Base-by-base conservation (phyloP, 2,797 vertebrate genomes). In the Staurois parvus region DNA sequence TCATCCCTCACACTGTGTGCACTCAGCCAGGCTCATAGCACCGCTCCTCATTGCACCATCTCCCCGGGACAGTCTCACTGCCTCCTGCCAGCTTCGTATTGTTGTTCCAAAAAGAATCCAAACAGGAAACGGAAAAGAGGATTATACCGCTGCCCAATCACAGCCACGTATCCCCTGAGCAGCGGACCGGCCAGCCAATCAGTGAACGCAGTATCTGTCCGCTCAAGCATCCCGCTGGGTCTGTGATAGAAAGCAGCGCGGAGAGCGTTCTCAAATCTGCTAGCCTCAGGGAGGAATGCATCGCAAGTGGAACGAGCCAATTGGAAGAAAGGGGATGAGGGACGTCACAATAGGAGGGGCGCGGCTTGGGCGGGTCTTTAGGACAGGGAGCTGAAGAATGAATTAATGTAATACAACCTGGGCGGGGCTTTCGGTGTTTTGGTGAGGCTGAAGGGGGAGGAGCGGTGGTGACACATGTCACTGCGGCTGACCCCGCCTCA, bases 41-140 rank as follows among this genome's bases (percentile, higher is more conserved):
- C 34, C 62, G 1, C 40, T n/a, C 62, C 40, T 66, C 11, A 9
- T 24, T 3, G 76, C 48, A 7, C 32, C 80, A 28, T 37, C 32
- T 70, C 66, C 21, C 73, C 34, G 30, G 74, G 42, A 83, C 62
- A 37, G 74, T 40, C 45, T 45, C 42, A 45, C 81, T 37, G 45
- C 37, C 81, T 67, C 26, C 70, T 68, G 59, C 75, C n/a, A 24
- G 7, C 76, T 19, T 76, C 37, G 68, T 84, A 84, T 84, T 84
- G 83, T 84, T 73, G 56, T 79, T 84, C 17, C 83, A 70, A 17
- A 70, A 15, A 70, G 9, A 59, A 56, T 40, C 34, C 26, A 19
- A 21, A 67, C 56, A 24, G 83, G 83, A 84, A 84, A 42, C 83
- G 83, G 83, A 84, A 84, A 52, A 9, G 1, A 11, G 76, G 24